These are phyloP conservation scores for Trichogramma evanescens DNA, from an alignment of 2,888 invertebrate genomes.

Conservation along the genomic window DNA sequence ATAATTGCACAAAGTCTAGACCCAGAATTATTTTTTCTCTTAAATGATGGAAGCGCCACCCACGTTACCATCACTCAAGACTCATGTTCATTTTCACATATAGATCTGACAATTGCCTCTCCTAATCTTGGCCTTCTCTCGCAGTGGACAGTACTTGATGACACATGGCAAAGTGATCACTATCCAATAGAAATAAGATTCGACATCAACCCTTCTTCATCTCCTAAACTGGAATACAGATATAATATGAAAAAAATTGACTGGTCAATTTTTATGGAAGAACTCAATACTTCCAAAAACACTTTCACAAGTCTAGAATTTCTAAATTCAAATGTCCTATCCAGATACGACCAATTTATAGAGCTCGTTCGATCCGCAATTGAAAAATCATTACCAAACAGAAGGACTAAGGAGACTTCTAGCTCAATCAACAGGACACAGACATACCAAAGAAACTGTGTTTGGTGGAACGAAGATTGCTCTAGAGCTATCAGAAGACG, in stretches of 20 bases:
- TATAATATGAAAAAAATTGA: neutral
- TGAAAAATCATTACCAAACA: neutral
- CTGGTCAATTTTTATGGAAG: neutral
- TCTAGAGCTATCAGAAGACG: neutral
- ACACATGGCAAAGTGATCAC: slow-evolving; percentile 7
- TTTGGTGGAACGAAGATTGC: slow-evolving; percentile 22
- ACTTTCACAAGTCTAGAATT: neutral
- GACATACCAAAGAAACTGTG: neutral
- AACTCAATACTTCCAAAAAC: neutral
- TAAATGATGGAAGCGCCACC: neutral
- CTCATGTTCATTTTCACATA: neutral
- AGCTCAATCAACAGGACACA: neutral
- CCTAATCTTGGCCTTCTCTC: neutral
- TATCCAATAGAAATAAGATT: neutral
- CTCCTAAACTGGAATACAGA: neutral
- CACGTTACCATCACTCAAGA: neutral
- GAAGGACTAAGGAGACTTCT: neutral
- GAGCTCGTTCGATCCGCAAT: neutral
- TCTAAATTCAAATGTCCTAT: neutral
- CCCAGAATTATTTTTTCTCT: neutral
- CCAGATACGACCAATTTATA: slow-evolving; percentile 1
- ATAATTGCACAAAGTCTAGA: neutral
- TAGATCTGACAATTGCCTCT: slow-evolving; percentile 1
- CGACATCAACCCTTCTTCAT: neutral
- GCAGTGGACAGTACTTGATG: neutral